These are phyloP conservation scores for Oryzias woworae DNA, from an alignment of 2,113 vertebrate species.

Conservation along the genomic window DNA sequence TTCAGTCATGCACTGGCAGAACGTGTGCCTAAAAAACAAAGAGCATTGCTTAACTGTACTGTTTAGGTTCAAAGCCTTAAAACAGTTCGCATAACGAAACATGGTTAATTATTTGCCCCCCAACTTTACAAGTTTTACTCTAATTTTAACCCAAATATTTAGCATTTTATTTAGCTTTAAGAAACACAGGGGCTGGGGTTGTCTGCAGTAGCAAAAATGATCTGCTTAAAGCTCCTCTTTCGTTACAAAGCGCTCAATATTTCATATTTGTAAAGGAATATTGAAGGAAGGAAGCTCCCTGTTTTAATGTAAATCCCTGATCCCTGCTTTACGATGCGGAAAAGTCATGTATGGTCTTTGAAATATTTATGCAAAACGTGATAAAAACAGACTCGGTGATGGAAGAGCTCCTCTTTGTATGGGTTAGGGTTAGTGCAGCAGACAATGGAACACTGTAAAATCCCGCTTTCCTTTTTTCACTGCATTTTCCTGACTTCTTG, in stretches of 20 bases:
- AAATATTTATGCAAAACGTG: constrained; percentile 67
- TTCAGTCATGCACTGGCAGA: too few relatives aligned
- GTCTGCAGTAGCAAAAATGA: background rate
- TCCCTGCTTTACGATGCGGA: constrained; percentile 46
- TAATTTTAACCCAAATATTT: too few relatives aligned
- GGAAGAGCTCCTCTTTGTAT: constrained; percentile 11
- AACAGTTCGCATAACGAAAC: background rate
- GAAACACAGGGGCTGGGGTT: background rate
- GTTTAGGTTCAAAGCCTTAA: background rate
- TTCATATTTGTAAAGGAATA: constrained; percentile 42
- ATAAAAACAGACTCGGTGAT: constrained; percentile 33
- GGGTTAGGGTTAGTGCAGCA: background rate
- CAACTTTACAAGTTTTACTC: too few relatives aligned
- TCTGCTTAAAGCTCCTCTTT: constrained; percentile 16
- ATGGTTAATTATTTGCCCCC: too few relatives aligned
- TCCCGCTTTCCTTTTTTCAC: background rate
- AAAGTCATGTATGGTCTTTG: constrained; percentile 42
- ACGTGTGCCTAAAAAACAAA: background rate
- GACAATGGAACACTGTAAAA: background rate
- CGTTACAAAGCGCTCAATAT: constrained; percentile 50
- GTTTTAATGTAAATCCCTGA: constrained; percentile 36
- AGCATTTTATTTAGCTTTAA: background rate
- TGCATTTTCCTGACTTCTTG: background rate
- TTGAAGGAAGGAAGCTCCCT: constrained; percentile 18
- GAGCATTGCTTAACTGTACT: background rate